Conservation (phyloP, 2,113 vertebrate species). For the Sinocyclocheilus maitianheensis region DNA sequence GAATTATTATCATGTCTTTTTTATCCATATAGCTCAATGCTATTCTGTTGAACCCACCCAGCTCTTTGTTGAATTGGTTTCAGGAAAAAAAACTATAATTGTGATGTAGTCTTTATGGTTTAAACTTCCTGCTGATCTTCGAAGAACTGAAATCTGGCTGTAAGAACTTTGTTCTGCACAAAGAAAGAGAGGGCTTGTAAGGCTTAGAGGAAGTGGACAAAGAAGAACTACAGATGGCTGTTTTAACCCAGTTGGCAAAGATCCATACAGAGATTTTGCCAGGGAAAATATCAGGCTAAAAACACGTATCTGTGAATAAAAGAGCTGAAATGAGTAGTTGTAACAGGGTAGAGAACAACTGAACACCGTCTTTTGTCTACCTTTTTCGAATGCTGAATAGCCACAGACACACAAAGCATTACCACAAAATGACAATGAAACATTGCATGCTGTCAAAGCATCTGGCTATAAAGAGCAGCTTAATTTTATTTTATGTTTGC, state of each 20-base stretch:
- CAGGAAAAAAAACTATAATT: too few relatives aligned
- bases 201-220: conserved; percentile 39
- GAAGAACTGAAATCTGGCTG: conserved; percentile 1
- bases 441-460: background rate
- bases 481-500: background rate
- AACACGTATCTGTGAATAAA: conserved; percentile 14
- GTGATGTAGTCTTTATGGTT: background rate
- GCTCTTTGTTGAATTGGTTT: background rate
- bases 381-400: background rate
- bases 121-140: conserved; percentile 10
- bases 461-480: background rate
- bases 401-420: conserved; percentile 15
- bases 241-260: conserved; percentile 43
- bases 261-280: conserved; percentile 42
- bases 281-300: conserved; percentile 26
- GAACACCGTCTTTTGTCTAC: background rate
- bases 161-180: conserved; percentile 21
- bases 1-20: background rate
- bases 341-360: background rate
- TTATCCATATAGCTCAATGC: background rate
- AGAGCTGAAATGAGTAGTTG: background rate
- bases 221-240: conserved; percentile 41
- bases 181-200: background rate
- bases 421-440: background rate
- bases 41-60: background rate